Conservation (phyloP, 2,888 invertebrate species). For the Meiosimyza platycephala region DNA sequence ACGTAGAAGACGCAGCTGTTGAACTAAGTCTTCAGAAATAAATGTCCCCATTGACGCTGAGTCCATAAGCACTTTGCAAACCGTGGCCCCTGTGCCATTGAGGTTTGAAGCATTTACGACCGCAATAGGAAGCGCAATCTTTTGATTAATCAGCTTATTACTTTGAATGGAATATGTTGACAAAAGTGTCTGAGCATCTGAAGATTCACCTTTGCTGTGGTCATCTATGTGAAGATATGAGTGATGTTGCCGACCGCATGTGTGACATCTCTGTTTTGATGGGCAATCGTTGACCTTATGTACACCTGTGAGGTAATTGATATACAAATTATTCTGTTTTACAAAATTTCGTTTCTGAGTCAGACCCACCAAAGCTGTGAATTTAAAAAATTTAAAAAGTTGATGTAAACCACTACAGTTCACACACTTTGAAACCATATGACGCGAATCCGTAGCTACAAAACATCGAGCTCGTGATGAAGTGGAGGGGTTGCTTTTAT, state of each 20-base stretch:
- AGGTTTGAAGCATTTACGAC: too few species aligned
- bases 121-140: too few species aligned
- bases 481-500: slow-evolving; percentile 9
- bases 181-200: too few species aligned
- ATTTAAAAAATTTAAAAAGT: slow-evolving; percentile 12
- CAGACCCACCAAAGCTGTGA: background rate
- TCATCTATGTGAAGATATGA: background rate
- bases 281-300: slow-evolving; percentile 11
- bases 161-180: too few species aligned
- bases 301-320: slow-evolving; percentile 3
- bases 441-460: background rate
- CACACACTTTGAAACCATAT: too few species aligned
- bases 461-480: slow-evolving; percentile 16
- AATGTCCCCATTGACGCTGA: too few species aligned
- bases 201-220: too few species aligned
- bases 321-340: slow-evolving; percentile 3
- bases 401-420: slow-evolving; percentile 8
- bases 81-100: background rate
- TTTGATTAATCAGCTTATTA: too few species aligned
- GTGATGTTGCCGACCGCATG: slow-evolving; percentile 7
- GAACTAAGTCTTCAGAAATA: too few species aligned
- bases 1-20: too few species aligned
- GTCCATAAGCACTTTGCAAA: too few species aligned
- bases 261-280: slow-evolving; percentile 9
- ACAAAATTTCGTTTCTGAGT: background rate